Percentiles rank a stretch among this genome's conserved stretches.
Conservation (phyloP, 2,113 vertebrate genomes). For the Pangasianodon gigas region DNA sequence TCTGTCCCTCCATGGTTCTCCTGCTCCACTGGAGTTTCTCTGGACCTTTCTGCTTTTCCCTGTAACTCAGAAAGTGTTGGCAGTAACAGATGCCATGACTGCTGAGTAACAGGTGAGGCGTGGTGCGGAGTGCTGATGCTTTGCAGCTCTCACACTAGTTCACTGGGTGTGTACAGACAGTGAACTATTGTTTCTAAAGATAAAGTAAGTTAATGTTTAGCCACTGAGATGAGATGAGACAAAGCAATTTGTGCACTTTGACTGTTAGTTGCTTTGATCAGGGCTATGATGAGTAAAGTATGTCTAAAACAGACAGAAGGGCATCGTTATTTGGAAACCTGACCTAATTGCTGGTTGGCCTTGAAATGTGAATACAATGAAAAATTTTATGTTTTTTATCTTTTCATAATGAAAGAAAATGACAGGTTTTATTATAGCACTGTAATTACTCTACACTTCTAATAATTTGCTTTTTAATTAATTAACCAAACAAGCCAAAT, state of each 20-base stretch:
- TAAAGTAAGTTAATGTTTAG: constrained; percentile 46
- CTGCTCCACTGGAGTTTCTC: background rate
- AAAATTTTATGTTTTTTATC: too few species aligned
- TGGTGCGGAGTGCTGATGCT: background rate
- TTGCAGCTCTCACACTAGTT: background rate
- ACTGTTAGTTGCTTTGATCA: background rate
- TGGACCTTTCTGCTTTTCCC: background rate
- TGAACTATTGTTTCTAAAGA: constrained; percentile 26
- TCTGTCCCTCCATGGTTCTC: constrained; percentile 3
- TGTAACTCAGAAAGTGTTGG: background rate
- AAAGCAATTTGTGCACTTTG: background rate
- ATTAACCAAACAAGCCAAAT: too few species aligned
- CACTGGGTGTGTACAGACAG: constrained; percentile 34
- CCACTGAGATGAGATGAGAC: background rate
- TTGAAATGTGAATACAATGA: too few species aligned
- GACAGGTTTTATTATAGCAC: too few species aligned
- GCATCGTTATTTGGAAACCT: background rate
- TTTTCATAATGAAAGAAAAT: too few species aligned
- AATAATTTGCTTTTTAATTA: too few species aligned
- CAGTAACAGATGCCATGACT: background rate
- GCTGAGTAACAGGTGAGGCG: background rate
- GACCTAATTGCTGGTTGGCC: too few species aligned
- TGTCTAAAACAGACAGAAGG: background rate
- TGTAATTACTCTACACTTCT: too few species aligned
- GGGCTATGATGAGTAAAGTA: background rate